Conservation (phyloP, 2,797 vertebrate genomes). For the Anolis apletophallus region DNA sequence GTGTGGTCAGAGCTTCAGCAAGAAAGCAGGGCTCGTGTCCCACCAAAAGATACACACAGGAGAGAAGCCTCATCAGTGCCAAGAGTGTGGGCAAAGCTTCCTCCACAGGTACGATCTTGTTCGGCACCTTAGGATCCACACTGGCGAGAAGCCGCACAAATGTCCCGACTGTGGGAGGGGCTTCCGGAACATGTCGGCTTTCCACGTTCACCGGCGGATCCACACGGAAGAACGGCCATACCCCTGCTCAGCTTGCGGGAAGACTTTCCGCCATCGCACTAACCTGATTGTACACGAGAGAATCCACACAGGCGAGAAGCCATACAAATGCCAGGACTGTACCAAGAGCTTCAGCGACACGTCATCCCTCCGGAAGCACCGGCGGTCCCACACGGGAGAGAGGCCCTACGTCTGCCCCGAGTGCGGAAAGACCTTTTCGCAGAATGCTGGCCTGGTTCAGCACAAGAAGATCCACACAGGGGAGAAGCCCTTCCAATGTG, state of each 20-base stretch:
- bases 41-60: conserved; percentile 77
- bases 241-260: conserved; percentile 69
- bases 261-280: conserved; percentile 70
- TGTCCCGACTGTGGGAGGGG: conserved; percentile 70
- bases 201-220: conserved; percentile 68
- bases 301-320: conserved; percentile 46
- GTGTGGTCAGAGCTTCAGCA: conserved; percentile 74
- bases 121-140: conserved; percentile 70
- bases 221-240: conserved; percentile 73
- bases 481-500: conserved; percentile 27
- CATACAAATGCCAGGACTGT: conserved; percentile 53
- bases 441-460: conserved; percentile 68
- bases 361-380: conserved; percentile 65
- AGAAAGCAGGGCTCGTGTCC: conserved; percentile 69
- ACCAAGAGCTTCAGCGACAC: conserved; percentile 56
- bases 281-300: conserved; percentile 62
- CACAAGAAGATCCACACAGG: conserved; percentile 43
- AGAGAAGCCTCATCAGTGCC: conserved; percentile 83
- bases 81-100: conserved; percentile 81
- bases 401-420: conserved; percentile 69
- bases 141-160: conserved; percentile 69
- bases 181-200: conserved; percentile 70
- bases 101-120: conserved; percentile 68
- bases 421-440: conserved; percentile 71
- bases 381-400: conserved; percentile 61